Evolutionary conservation across 1,140 invertebrate species (phyloP).

Genomic region (Maniola jurtina): DNA sequence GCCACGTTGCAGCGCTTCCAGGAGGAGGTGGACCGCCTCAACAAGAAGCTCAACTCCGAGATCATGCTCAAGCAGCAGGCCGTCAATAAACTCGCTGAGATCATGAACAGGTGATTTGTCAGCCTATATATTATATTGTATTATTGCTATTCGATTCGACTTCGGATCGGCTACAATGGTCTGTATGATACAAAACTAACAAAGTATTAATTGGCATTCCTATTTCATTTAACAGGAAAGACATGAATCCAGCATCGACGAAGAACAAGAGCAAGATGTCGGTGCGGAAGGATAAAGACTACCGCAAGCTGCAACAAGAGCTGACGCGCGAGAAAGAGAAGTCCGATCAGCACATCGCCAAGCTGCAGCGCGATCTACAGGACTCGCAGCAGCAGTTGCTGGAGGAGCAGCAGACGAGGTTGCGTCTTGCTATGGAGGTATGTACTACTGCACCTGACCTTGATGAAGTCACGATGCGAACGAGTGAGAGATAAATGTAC

Average conservation of each 20-base stretch:
- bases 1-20: slow-evolving; percentile 81
- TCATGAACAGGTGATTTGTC: slow-evolving; percentile 88
- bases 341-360: slow-evolving; percentile 90
- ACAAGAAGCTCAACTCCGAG: slow-evolving; percentile 93
- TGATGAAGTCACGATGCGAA: background rate
- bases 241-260: slow-evolving; percentile 83
- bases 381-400: slow-evolving; percentile 87
- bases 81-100: slow-evolving; percentile 97
- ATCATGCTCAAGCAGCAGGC: slow-evolving; percentile 94
- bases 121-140: too few relatives aligned
- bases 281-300: slow-evolving; percentile 96
- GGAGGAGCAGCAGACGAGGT: slow-evolving; percentile 84
- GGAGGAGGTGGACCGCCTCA: slow-evolving; percentile 91
- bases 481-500: too few relatives aligned
- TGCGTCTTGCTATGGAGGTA: slow-evolving; percentile 95
- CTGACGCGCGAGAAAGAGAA: slow-evolving; percentile 96
- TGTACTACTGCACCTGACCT: background rate
- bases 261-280: slow-evolving; percentile 89
- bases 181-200: too few relatives aligned
- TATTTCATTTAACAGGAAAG: slow-evolving; percentile 81
- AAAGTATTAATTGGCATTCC: background rate
- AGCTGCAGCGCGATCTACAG: slow-evolving; percentile 91
- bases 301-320: slow-evolving; percentile 96
- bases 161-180: too few relatives aligned
- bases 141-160: too few relatives aligned